Evolutionary conservation across 2,888 invertebrate species (phyloP).

Genomic region (Terebella lapidaria): DNA sequence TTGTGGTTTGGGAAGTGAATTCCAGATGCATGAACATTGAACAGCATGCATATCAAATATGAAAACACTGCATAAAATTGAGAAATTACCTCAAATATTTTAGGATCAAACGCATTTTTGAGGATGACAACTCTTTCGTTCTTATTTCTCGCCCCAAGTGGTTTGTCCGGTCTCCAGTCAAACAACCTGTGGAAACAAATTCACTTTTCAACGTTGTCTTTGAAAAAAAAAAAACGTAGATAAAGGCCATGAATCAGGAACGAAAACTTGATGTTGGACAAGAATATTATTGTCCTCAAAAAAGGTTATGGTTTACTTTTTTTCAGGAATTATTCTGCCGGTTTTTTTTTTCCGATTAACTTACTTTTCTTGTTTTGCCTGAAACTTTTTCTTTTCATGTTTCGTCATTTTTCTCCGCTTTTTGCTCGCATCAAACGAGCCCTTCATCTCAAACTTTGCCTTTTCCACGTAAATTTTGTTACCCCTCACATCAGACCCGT

Average conservation of each 20-base stretch:
- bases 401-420: conserved; percentile 80
- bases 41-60: too few relatives aligned
- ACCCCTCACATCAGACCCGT: conserved; percentile 77
- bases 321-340: too few relatives aligned
- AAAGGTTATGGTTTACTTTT: too few relatives aligned
- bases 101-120: conserved; percentile 85
- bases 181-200: conserved; percentile 75
- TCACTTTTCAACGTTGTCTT: too few relatives aligned
- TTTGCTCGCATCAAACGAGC: conserved; percentile 77
- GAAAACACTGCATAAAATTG: too few relatives aligned
- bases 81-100: conserved; percentile 72
- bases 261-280: too few relatives aligned
- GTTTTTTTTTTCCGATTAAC: too few relatives aligned
- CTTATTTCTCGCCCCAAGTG: conserved; percentile 76
- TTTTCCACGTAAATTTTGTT: conserved; percentile 80
- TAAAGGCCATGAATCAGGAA: too few relatives aligned
- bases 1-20: neutral
- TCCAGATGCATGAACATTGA: too few relatives aligned
- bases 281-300: too few relatives aligned
- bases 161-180: conserved; percentile 93
- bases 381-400: conserved; percentile 72
- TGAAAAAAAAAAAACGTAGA: too few relatives aligned
- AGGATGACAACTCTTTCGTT: conserved; percentile 87
- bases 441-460: conserved; percentile 88
- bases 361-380: conserved; percentile 85